Conservation (phyloP, 2,888 invertebrate genomes). For the Sthenelais limicola region DNA sequence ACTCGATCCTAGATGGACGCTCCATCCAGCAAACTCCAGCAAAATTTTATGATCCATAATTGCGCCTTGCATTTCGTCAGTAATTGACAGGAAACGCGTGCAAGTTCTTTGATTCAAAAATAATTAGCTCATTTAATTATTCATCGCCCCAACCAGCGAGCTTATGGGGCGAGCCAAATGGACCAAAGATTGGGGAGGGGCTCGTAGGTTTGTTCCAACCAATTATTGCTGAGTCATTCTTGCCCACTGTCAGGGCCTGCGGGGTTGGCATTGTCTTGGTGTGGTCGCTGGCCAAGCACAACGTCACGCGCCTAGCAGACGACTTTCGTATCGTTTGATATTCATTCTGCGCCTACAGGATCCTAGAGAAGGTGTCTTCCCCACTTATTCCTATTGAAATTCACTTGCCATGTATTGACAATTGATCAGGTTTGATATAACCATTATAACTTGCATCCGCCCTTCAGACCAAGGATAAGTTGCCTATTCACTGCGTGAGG, state of each 20-base stretch:
- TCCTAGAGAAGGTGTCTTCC: too few relatives aligned
- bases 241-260: conserved; percentile 1
- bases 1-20: too few relatives aligned
- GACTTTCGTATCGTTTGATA: too few relatives aligned
- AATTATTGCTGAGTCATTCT: conserved; percentile 37
- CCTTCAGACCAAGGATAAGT: too few relatives aligned
- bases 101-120: conserved; percentile 40
- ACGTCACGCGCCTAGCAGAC: conserved; percentile 21
- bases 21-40: too few relatives aligned
- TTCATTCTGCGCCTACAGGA: too few relatives aligned
- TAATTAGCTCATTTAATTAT: conserved; percentile 39
- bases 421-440: too few relatives aligned
- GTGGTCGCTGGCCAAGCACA: background rate
- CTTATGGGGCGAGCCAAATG: conserved; percentile 25
- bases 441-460: too few relatives aligned
- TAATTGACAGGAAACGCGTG: conserved; percentile 37
- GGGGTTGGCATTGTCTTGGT: conserved; percentile 9
- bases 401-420: too few relatives aligned
- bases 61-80: conserved; percentile 2
- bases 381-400: too few relatives aligned
- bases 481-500: too few relatives aligned
- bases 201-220: background rate
- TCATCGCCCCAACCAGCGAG: conserved; percentile 22
- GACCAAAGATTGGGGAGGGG: conserved; percentile 31
- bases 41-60: too few relatives aligned